Evolutionary conservation across 2,113 vertebrate genomes (phyloP).

Genomic region (Pteropus alecto): DNA sequence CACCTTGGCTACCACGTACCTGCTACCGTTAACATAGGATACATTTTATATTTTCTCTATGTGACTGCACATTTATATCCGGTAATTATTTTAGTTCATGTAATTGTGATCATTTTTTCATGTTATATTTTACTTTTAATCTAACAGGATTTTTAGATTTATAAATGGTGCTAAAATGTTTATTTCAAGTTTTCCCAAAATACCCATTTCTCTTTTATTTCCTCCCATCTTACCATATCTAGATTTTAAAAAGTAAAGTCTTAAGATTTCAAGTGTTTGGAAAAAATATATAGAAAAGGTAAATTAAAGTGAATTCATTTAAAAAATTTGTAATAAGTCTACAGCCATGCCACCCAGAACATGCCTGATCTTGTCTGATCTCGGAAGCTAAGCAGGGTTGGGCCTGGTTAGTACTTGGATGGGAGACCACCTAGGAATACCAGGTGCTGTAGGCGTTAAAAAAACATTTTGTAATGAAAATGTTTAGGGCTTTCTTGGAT

Average conservation of each 20-base stretch:
- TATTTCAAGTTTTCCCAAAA: not conserved
- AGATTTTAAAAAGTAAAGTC: not conserved
- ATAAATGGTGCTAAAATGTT: not conserved
- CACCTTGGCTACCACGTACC: not conserved
- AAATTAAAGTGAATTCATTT: not conserved
- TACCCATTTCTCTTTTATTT: not conserved
- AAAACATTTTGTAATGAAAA: not conserved
- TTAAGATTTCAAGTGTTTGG: not conserved
- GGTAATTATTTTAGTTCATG: not conserved
- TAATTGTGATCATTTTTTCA: not conserved
- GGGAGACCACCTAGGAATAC: too few relatives aligned
- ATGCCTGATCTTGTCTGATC: too few relatives aligned
- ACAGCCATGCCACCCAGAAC: too few relatives aligned
- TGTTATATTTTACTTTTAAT: not conserved
- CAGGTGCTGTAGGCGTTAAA: too few relatives aligned
- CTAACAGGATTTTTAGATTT: not conserved
- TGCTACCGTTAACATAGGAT: not conserved
- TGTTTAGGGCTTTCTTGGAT: slow-evolving; percentile 1
- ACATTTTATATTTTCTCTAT: not conserved
- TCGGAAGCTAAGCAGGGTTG: too few relatives aligned
- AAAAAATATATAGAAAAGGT: not conserved
- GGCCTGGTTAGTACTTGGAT: too few relatives aligned
- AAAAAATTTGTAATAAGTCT: not conserved
- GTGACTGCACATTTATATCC: not conserved
- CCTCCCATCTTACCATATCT: not conserved